A percentile compares a stretch with the other conserved stretches of the same genome.
Evolutionary conservation across 2,888 invertebrate species (phyloP).

Genomic region (Zygaena filipendulae): DNA sequence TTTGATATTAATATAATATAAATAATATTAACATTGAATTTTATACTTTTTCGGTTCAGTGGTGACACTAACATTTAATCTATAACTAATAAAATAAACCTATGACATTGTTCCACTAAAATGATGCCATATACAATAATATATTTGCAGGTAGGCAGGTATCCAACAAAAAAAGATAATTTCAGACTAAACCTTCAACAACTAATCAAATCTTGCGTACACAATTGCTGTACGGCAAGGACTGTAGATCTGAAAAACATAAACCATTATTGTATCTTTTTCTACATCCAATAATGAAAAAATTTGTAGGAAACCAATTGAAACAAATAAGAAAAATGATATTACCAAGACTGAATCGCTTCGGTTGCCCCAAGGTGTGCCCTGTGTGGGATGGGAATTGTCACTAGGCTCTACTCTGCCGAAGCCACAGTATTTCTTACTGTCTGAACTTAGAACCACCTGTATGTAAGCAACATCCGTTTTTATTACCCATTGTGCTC

Average conservation of each 20-base stretch:
- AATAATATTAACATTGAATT: too few relatives aligned
- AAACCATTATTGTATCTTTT: conserved; percentile 11
- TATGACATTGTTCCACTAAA: conserved; percentile 4
- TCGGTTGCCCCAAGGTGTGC: conserved; percentile 51
- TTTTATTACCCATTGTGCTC: too few relatives aligned
- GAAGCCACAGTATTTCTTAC: conserved; percentile 54
- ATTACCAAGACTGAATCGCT: conserved; percentile 66
- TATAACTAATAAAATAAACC: too few relatives aligned
- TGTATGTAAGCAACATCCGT: conserved; percentile 19
- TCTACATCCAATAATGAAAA: neutral
- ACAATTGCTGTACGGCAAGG: conserved; percentile 79
- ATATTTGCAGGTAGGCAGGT: conserved; percentile 2
- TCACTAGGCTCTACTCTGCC: conserved; percentile 50
- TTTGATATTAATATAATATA: too few relatives aligned
- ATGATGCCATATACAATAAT: too few relatives aligned
- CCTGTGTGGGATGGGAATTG: conserved; percentile 42
- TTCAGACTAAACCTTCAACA: neutral
- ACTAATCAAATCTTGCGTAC: conserved; percentile 60
- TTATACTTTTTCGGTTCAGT: too few relatives aligned
- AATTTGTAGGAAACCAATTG: neutral
- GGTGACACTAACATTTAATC: too few relatives aligned
- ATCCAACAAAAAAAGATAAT: conserved; percentile 1
- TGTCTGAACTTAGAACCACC: conserved; percentile 55
- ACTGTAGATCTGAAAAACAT: conserved; percentile 73
- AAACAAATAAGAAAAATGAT: neutral